Percentiles rank a stretch among this genome's conserved stretches.
Evolutionary conservation across 2,113 vertebrate species (phyloP).

Genomic region (Carassius gibelio): DNA sequence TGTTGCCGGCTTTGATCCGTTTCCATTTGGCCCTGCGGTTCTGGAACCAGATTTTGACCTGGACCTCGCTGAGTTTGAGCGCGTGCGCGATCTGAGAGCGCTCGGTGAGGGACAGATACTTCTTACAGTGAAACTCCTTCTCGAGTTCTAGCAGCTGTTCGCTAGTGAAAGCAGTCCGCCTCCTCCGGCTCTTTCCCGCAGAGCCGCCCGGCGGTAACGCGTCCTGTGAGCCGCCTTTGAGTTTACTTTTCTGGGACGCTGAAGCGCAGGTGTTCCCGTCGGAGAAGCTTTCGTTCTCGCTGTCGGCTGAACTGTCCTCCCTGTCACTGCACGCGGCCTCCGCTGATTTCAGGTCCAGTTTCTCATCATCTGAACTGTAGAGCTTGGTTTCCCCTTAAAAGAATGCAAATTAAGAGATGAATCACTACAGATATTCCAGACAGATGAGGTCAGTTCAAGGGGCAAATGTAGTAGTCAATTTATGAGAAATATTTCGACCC

Average conservation of each 20-base stretch:
- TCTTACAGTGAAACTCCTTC: too few species aligned
- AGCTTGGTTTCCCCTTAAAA: constrained; percentile 80
- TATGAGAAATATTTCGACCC: neutral
- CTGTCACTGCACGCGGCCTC: constrained; percentile 86
- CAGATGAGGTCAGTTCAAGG: neutral
- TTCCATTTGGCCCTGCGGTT: constrained; percentile 95
- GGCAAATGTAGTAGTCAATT: neutral
- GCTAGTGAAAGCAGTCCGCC: constrained; percentile 94
- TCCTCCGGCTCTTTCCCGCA: constrained; percentile 88
- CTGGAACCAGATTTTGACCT: constrained; percentile 96
- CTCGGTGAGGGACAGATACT: constrained; percentile 75
- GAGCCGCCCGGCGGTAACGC: constrained; percentile 74
- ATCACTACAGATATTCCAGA: neutral
- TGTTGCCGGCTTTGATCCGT: constrained; percentile 96
- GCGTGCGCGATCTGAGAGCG: constrained; percentile 96
- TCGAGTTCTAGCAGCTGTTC: constrained; percentile 75
- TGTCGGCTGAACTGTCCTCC: constrained; percentile 89
- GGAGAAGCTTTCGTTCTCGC: constrained; percentile 89
- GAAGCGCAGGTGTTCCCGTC: constrained; percentile 81
- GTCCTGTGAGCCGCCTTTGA: constrained; percentile 80
- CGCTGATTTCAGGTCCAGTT: constrained; percentile 83
- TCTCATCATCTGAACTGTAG: constrained; percentile 96
- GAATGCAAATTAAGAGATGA: neutral
- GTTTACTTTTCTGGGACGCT: constrained; percentile 79
- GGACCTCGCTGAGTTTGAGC: constrained; percentile 95